A percentile compares a stretch with the other conserved stretches of the same genome.
phyloP scores from a whole-genome alignment of 1,140 invertebrate species.

The Drosophila yakuba region DNA sequence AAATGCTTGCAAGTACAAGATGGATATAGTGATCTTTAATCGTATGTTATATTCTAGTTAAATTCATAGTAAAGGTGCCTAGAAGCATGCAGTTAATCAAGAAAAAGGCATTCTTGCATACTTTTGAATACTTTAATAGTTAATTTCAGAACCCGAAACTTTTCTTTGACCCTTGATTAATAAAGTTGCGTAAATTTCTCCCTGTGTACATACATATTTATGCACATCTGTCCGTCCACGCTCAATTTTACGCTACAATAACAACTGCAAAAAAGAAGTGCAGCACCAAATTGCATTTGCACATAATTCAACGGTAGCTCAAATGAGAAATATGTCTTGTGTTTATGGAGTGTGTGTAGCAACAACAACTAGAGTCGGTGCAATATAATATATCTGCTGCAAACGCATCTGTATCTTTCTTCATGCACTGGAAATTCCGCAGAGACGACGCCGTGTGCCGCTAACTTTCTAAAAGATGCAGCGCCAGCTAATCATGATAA shows the following conservation, averaged over 20 bases:
- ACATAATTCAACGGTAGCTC: conserved; percentile 79
- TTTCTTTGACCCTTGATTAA: no score
- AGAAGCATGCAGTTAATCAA: no score
- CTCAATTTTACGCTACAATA: conserved; percentile 74
- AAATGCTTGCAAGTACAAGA: not conserved
- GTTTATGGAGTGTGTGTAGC: conserved; percentile 11
- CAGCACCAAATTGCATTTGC: conserved; percentile 69
- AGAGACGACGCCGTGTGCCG: conserved; percentile 66
- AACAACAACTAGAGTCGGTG: conserved; percentile 4
- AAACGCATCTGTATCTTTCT: conserved; percentile 80
- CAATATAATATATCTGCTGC: conserved; percentile 47
- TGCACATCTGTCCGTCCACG: conserved; percentile 29
- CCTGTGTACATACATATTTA: conserved; percentile 13
- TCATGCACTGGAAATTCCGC: conserved; percentile 81
- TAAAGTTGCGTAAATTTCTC: conserved; percentile 3
- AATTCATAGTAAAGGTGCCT: no score
- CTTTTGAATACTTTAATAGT: no score
- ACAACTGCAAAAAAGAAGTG: conserved; percentile 58
- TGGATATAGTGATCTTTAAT: no score
- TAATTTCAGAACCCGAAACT: no score
- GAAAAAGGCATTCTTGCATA: no score
- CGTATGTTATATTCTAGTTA: no score
- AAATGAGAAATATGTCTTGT: conserved; percentile 60
- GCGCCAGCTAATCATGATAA: conserved; percentile 67
- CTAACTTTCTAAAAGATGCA: conserved; percentile 81